A percentile compares a stretch with the other conserved stretches of the same genome.
Evolutionary conservation across 2,888 invertebrate genomes (phyloP).

Genomic region (Cheilosia scutellata): DNA sequence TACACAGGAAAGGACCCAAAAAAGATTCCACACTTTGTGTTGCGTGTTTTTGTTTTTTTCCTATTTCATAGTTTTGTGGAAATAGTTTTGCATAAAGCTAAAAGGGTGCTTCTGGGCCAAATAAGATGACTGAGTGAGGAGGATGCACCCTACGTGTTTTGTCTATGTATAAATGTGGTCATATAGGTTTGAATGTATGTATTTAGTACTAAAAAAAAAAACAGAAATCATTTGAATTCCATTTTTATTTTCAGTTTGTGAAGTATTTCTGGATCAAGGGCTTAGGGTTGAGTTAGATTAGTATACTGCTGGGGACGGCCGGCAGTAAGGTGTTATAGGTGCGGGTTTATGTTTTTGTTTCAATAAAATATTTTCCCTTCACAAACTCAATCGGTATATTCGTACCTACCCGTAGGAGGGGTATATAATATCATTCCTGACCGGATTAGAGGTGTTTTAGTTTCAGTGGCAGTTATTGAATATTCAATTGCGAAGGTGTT

Average conservation of each 20-base stretch:
- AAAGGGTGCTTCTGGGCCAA: constrained; percentile 7
- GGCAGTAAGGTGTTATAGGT: constrained; percentile 17
- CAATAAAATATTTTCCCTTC: constrained; percentile 67
- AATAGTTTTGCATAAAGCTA: constrained; percentile 66
- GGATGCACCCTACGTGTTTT: constrained; percentile 21
- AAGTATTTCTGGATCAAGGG: constrained; percentile 71
- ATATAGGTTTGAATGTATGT: constrained; percentile 35
- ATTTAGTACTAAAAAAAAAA: constrained; percentile 5
- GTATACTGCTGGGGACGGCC: neutral
- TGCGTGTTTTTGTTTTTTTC: constrained; percentile 56
- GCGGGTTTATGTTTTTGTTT: constrained; percentile 51
- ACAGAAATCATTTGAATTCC: constrained; percentile 72
- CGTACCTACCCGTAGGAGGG: constrained; percentile 3
- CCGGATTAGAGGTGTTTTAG: constrained; percentile 55
- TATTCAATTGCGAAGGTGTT: constrained; percentile 66
- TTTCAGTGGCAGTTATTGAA: constrained; percentile 47
- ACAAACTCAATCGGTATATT: constrained; percentile 26
- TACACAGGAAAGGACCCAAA: constrained; percentile 4
- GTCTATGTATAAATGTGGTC: constrained; percentile 36
- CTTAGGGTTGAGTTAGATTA: constrained; percentile 60
- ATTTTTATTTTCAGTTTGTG: constrained; percentile 68
- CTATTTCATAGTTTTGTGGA: constrained; percentile 61
- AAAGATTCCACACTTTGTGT: constrained; percentile 60
- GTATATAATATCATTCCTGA: constrained; percentile 13
- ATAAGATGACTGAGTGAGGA: neutral